Evolutionary conservation across 1,140 invertebrate species (phyloP), one percentile per base, ranked within the genome.

Genomic region (Drosophila elegans): DNA sequence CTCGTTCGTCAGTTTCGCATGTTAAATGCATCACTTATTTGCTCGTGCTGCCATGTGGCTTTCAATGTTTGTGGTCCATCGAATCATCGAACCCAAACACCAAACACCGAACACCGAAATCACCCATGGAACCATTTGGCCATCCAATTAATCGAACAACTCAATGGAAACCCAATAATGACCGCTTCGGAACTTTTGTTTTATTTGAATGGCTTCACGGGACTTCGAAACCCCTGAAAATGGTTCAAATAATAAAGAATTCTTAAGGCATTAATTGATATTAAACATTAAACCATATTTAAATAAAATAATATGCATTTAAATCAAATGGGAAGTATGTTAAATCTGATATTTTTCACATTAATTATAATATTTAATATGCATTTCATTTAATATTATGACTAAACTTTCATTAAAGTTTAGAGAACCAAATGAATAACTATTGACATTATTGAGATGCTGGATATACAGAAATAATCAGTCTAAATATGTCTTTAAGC

Each of bases 21-120:
- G 78, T 71, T 79, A 78, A 85, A 78, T 85, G 78, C 81, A 85
- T 85, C 73, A 84, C 59, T 80, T 84, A 77, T 84, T 84, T 84
- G 81, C 67, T 64, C 45, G 48, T 63, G 45, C 63, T 75, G 78
- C 63, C 78, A 56, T 66, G 74, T 59, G 81, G 62, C 81, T 64
- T 54, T 38, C 69, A 78, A 81, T 85, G 81, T 85, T 85, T 85
- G 78, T 69, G 69, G 74, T 75, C 53, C 64, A 64, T 38, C 44
- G 36, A 39, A 27, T 36, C 57, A 36, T 27, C 57, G 48, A 39
- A 60, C n/a, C 27, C 32, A 49, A 39, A 29, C 38, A 48, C 39
- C 45, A 36, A 25, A 7, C 45, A 48, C 25, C 46, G 29, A 13
- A 7, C 60, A 55, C 3, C 29, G 39, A 36, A 21, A 29, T 11